Percentiles rank a stretch among this genome's conserved stretches.
These are phyloP conservation scores for Thysanoteuthis rhombus DNA, from an alignment of 2,888 invertebrate genomes.

Conservation along the genomic window DNA sequence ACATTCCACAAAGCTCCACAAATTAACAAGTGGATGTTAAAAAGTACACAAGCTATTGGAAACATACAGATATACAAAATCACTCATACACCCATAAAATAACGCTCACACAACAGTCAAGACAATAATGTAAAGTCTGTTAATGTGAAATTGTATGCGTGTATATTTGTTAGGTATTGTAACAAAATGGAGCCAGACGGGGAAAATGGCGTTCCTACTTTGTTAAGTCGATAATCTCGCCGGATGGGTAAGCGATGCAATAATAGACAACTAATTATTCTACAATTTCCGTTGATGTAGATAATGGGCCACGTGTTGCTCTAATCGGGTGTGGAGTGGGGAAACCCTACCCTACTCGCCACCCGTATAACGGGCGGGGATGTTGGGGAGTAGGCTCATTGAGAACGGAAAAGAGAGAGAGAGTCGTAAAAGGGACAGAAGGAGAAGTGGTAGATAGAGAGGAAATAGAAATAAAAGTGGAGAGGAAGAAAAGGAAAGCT, in stretches of 20 bases:
- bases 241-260: background rate
- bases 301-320: background rate
- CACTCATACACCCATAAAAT: background rate
- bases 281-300: background rate
- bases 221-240: background rate
- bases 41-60: background rate
- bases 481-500: background rate
- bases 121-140: background rate
- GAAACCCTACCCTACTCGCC: background rate
- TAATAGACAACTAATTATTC: background rate
- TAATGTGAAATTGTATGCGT: background rate
- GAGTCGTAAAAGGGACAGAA: background rate
- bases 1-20: background rate
- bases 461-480: background rate
- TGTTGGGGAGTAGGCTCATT: background rate
- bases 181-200: background rate
- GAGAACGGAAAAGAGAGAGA: background rate
- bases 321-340: background rate
- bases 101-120: background rate
- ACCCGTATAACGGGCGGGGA: background rate
- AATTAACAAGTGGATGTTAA: background rate
- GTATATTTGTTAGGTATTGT: background rate
- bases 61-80: background rate
- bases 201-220: background rate
- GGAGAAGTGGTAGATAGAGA: background rate